phyloP scores from a whole-genome alignment of 2,888 invertebrate genomes.

The Poecilus cupreus region DNA sequence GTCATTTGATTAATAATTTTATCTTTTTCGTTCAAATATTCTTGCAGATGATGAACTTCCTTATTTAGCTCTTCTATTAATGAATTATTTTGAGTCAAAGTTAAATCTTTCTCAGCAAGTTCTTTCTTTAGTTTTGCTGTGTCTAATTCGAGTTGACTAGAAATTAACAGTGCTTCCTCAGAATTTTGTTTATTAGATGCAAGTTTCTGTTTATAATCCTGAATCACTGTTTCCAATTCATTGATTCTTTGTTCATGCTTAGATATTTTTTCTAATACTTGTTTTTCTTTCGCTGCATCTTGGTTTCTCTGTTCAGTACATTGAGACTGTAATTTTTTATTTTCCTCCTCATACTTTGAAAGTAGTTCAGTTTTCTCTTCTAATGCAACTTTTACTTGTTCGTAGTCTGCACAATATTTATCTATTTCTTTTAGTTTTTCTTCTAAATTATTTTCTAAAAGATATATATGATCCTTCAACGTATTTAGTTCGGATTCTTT shows the following conservation, averaged over 20 bases:
- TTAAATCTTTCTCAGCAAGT: conserved; percentile 64
- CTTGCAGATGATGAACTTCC: conserved; percentile 76
- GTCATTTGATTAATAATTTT: conserved; percentile 77
- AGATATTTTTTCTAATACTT: conserved; percentile 62
- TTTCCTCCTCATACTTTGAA: not conserved
- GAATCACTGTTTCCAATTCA: conserved; percentile 64
- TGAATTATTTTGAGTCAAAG: conserved; percentile 63
- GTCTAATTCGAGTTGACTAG: conserved; percentile 60
- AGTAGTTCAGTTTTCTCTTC: conserved; percentile 73
- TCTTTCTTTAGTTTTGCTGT: conserved; percentile 62
- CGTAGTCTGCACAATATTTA: conserved; percentile 4
- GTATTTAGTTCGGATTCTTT: conserved; percentile 72
- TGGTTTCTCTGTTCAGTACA: not conserved
- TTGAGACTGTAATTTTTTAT: not conserved
- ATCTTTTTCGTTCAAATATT: conserved; percentile 77
- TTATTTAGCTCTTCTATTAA: conserved; percentile 71
- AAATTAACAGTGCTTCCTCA: conserved; percentile 1
- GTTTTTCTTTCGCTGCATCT: conserved; percentile 60
- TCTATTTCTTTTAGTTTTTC: conserved; percentile 40
- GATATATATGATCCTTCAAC: conserved; percentile 66
- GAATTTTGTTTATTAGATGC: conserved; percentile 53
- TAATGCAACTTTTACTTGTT: conserved; percentile 67
- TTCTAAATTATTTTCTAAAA: conserved; percentile 43
- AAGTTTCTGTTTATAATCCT: conserved; percentile 63
- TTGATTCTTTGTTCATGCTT: conserved; percentile 62